phyloP scores from a whole-genome alignment of 2,888 invertebrate genomes.

The Allolobophora icterica region DNA sequence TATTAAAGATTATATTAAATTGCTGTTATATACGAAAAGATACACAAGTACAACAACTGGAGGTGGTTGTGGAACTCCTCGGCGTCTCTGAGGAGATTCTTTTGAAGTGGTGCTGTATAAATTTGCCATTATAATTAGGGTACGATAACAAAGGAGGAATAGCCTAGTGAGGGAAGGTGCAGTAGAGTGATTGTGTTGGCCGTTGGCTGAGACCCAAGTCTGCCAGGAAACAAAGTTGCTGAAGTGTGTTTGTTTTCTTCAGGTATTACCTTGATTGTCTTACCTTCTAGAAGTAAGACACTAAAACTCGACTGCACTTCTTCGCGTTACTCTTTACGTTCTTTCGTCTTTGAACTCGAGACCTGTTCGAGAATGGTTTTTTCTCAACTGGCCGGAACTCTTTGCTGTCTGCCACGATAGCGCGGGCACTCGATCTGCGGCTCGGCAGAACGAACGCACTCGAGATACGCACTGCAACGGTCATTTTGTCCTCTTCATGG shows the following conservation, averaged over 20 bases:
- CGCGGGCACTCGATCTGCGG: background rate
- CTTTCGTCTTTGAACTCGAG: conserved; percentile 7
- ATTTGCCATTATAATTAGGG: background rate
- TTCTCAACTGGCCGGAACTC: background rate
- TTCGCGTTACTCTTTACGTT: background rate
- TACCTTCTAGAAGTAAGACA: background rate
- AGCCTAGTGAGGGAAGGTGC: background rate
- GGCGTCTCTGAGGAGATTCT: background rate
- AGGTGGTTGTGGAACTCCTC: background rate
- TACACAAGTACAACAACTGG: background rate
- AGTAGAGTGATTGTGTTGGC: background rate
- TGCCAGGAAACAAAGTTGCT: background rate
- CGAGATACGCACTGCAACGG: background rate
- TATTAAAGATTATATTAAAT: too few relatives aligned
- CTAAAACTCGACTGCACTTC: conserved; percentile 11
- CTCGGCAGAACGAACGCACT: background rate
- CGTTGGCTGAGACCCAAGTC: background rate
- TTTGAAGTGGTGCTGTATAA: background rate
- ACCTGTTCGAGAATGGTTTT: background rate
- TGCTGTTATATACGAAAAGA: too few relatives aligned
- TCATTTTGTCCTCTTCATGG: conserved; percentile 3
- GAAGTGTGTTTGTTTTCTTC: background rate
- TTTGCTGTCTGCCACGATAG: conserved; percentile 17
- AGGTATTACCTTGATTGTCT: conserved; percentile 14
- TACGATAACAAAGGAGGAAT: background rate